Conservation (phyloP, 2,113 vertebrate species). For the Cephalopterus ornatus region DNA sequence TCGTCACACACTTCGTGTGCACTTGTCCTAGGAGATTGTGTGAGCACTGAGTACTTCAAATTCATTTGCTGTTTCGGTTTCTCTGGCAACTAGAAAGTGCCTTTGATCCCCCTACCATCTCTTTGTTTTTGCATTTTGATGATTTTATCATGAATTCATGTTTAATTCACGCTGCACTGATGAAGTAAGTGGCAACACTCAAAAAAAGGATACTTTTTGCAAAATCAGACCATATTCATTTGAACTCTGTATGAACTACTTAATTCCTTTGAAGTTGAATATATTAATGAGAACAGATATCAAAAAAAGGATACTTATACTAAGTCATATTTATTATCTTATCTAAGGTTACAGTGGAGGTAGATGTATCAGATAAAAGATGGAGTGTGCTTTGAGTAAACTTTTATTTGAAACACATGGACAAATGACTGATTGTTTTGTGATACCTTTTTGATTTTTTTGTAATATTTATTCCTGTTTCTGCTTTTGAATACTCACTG, state of each 20-base stretch:
- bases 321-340: slow-evolving; percentile 5
- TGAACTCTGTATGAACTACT: slow-evolving; percentile 63
- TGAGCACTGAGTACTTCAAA: not conserved
- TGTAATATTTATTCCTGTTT: not conserved
- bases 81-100: slow-evolving; percentile 53
- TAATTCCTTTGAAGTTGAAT: slow-evolving; percentile 40
- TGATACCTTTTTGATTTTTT: not conserved
- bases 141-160: slow-evolving; percentile 70
- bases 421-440: not conserved
- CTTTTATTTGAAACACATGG: not conserved
- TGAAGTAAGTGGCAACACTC: slow-evolving; percentile 61
- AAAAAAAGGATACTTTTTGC: slow-evolving; percentile 28
- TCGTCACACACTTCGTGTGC: not conserved
- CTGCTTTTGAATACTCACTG: not conserved
- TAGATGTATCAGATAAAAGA: slow-evolving; percentile 8
- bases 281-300: slow-evolving; percentile 44
- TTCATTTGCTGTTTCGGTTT: slow-evolving; percentile 55
- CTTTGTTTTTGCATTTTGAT: slow-evolving; percentile 70
- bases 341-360: not conserved
- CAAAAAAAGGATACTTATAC: slow-evolving; percentile 7
- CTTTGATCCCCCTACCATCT: slow-evolving; percentile 56
- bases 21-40: slow-evolving; percentile 4
- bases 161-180: slow-evolving; percentile 62
- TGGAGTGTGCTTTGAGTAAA: not conserved
- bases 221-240: slow-evolving; percentile 52